Evolutionary conservation across 2,113 vertebrate species (phyloP).

Genomic region (Thryonomys swinderianus): DNA sequence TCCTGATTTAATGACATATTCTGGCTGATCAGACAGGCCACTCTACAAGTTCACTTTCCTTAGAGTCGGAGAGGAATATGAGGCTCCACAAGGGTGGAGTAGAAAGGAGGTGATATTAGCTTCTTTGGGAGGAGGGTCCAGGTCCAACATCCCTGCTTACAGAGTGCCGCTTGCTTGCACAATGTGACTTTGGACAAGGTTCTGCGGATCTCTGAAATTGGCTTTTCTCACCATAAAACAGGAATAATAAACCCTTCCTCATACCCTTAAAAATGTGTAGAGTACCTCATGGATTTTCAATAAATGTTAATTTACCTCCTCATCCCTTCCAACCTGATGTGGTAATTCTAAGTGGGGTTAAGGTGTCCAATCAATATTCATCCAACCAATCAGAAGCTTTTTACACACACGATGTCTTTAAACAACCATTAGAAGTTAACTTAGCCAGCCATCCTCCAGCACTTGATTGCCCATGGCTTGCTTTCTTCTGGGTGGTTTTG

Average conservation of each 20-base stretch:
- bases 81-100: not conserved
- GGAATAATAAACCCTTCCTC: conserved; percentile 32
- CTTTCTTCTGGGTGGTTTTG: conserved; percentile 61
- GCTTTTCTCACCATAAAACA: conserved; percentile 62
- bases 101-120: rapidly evolving
- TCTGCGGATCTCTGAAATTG: conserved; percentile 47
- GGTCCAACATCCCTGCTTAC: rapidly evolving
- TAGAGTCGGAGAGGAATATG: not conserved
- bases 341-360: conserved; percentile 72
- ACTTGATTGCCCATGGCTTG: conserved; percentile 6
- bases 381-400: conserved; percentile 62
- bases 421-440: conserved; percentile 67
- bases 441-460: not conserved
- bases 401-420: conserved; percentile 51
- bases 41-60: not conserved
- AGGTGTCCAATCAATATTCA: conserved; percentile 64
- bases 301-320: conserved; percentile 77
- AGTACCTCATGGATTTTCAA: conserved; percentile 78
- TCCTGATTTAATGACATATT: not conserved
- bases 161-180: not conserved
- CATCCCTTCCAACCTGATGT: conserved; percentile 59
- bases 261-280: conserved; percentile 70
- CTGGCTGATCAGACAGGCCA: no score
- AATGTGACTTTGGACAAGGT: conserved; percentile 52
- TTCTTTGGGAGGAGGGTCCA: not conserved